Evolutionary conservation across 2,888 invertebrate species (phyloP).

Genomic region (Oscheius myriophilus): DNA sequence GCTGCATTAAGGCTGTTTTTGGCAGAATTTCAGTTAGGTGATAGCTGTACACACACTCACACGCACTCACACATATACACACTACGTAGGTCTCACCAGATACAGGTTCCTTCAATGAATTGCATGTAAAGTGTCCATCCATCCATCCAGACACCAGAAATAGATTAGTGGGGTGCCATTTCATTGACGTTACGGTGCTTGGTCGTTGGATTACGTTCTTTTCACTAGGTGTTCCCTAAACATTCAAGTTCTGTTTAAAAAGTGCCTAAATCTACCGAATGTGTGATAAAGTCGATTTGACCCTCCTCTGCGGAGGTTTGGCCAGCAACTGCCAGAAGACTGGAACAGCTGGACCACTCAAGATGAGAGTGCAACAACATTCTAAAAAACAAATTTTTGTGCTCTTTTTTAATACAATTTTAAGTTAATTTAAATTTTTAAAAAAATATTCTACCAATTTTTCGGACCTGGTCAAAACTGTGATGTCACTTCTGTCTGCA

Average conservation of each 20-base stretch:
- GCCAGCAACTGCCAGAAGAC: conserved; percentile 12
- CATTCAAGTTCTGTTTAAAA: neutral
- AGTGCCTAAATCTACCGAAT: no score
- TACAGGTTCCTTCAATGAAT: neutral
- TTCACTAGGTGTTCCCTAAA: conserved; percentile 5
- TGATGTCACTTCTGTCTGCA: no score
- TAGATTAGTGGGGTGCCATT: conserved; percentile 60
- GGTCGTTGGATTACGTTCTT: neutral
- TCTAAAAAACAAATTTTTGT: conserved; percentile 1
- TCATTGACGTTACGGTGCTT: conserved; percentile 31
- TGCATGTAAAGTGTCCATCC: conserved; percentile 42
- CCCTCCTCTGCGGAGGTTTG: conserved; percentile 4
- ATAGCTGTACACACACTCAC: no score
- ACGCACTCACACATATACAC: conserved; percentile 6
- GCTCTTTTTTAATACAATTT: neutral
- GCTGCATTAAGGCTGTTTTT: no score
- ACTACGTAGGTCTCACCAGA: neutral
- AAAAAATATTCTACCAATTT: no score
- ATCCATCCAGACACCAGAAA: conserved; percentile 62
- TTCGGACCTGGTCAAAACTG: no score
- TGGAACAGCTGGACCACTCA: conserved; percentile 24
- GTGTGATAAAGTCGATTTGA: conserved; percentile 23
- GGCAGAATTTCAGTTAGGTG: no score
- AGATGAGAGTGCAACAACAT: conserved; percentile 14
- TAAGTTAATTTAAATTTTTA: no score